Evolutionary conservation across 2,113 vertebrate species (phyloP), one percentile per base, ranked within the genome.

Genomic region (Chrysemys picta): DNA sequence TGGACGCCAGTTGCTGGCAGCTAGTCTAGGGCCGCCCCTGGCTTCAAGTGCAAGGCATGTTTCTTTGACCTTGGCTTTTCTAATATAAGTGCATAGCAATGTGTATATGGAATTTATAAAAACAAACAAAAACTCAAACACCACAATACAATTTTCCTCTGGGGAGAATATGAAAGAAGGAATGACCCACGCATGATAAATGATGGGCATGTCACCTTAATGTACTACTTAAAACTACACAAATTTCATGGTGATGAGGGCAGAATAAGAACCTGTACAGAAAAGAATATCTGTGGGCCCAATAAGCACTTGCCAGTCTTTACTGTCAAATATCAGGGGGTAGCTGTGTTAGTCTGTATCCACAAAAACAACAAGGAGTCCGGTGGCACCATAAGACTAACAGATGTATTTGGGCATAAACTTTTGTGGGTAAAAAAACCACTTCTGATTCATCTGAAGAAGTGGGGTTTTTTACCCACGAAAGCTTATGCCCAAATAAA

Each of bases 131-230:
- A 54, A 82, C 45, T 4, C 72, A 13, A 82, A 72, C 3, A 89
- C 12, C 0, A 4, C 7, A 80, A 2, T 3, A 4, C 78, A 54
- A 89, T 38, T 42, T 59, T 56, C 6, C 45, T 31, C 24, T 2
- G 13, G 27, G 42, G 86, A 38, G 29, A 59, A 10, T 1, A 3
- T 19, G 76, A 0, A 1, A 93, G 10, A 10, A 82, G 52, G 89
- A 93, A n/a, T 0, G 0, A 95, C 19, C 17, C 16, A 14, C 31
- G 29, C 0, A 0, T 87, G 69, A 6, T 54, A 69, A 31, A 24
- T 81, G 42, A 24, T 35, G 88, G 47, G 81, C n/a, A 89, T 1
- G 5, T 31, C 89, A 22, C 2, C 90, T 84, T 86, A 76, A 56
- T 49, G 24, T 22, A 86, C n/a, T 24, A 69, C 24, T 54, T 80